Evolutionary conservation across 2,797 vertebrate genomes (phyloP), one percentile per base, ranked within the genome.

Genomic region (Eulemur albifrons): DNA sequence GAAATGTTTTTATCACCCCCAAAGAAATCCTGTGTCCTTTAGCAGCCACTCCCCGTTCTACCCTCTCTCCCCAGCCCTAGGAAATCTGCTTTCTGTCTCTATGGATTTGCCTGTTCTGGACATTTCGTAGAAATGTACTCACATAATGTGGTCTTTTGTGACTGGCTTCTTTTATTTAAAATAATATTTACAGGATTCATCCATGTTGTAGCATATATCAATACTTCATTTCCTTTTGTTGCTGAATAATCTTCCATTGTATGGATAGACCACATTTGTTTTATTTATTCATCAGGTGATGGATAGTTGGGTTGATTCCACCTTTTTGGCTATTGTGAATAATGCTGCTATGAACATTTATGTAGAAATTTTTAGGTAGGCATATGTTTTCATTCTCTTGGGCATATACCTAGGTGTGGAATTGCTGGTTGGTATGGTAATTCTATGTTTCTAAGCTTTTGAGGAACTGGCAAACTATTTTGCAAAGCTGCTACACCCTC

Each of bases 161-260:
- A 91, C 54, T 77, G 35, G 6, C 48, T 96, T 92, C 70, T 96
- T 96, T 65, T n/a, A 48, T 35, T 95, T 88, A 52, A 14, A 25
- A 4, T 83, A 77, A 85, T 35, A 45, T 90, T 95, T 95, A 90
- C 25, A 91, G 77, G 69, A 72, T 35, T 72, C 27, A 69, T 40
- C 50, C 25, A 32, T 82, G 30, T 67, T 40, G 40, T 40, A 83
- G 21, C 11, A 21, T 21, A 43, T 35, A 32, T 81, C 2, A 40
- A 32, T 32, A 14, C 23, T 81, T 80, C 57, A 45, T 94, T 96
- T 72, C 30, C 35, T 88, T 91, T 79, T 40, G 23, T 63, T 77
- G 52, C 32, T 61, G 45, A 84, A 76, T 89, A n/a, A 54, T 40
- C 43, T 82, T n/a, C 67, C 15, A 10, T 32, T 63, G 15, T 86